These are phyloP conservation scores for Columbina picui DNA, from an alignment of 2,113 vertebrate genomes.

Conservation along the genomic window DNA sequence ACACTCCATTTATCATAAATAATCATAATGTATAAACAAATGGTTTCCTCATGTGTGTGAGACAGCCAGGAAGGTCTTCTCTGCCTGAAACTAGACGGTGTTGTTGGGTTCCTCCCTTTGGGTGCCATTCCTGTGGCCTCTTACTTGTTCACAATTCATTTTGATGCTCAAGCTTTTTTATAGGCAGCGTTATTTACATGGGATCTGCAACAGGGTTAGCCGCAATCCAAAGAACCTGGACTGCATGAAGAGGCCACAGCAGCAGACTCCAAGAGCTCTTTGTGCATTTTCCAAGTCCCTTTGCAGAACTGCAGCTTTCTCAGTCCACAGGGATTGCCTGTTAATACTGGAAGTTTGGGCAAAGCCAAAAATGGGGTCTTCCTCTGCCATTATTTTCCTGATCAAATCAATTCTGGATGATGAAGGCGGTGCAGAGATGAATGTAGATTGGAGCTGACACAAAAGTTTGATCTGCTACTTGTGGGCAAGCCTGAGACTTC, in stretches of 20 bases:
- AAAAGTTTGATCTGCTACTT: background rate
- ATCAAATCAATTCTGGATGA: background rate
- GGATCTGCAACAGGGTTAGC: background rate
- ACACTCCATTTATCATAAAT: conserved; percentile 42
- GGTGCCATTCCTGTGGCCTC: background rate
- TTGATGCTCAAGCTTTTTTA: background rate
- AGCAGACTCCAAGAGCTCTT: background rate
- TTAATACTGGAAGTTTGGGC: background rate
- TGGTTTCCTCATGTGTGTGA: background rate
- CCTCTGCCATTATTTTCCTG: background rate
- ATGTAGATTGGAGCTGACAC: background rate
- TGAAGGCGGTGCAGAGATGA: background rate
- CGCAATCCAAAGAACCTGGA: background rate
- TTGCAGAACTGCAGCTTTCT: background rate
- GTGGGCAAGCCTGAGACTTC: background rate
- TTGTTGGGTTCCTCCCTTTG: background rate
- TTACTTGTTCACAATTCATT: background rate
- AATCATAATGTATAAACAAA: conserved; percentile 48
- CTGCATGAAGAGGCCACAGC: background rate
- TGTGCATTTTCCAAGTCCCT: background rate
- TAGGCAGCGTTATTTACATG: background rate
- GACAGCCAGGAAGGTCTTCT: background rate
- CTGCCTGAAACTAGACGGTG: background rate
- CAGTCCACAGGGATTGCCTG: background rate
- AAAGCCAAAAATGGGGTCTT: background rate